Evolutionary conservation across 2,888 invertebrate genomes (phyloP).

Genomic region (Microplitis deprimator): DNA sequence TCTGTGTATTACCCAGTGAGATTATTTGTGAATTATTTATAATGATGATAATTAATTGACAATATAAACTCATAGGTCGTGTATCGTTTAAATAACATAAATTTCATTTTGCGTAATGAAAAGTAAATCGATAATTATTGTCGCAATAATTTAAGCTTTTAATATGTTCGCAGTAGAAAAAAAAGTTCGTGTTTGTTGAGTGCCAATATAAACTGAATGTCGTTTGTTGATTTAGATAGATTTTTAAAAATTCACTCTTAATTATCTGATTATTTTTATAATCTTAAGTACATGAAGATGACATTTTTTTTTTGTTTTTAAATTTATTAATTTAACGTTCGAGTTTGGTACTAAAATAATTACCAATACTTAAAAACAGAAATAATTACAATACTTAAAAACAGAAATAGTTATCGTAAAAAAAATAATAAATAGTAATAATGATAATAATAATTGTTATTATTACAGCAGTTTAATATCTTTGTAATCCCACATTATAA

Average conservation of each 20-base stretch:
- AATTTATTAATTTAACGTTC: too few relatives aligned
- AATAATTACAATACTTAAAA: not conserved
- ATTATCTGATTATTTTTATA: not conserved
- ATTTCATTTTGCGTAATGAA: not conserved
- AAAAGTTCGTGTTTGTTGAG: slow-evolving; percentile 8
- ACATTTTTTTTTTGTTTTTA: too few relatives aligned
- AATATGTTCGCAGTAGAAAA: not conserved
- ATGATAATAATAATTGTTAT: not conserved
- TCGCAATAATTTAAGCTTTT: not conserved
- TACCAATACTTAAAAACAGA: not conserved
- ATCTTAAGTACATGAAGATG: too few relatives aligned
- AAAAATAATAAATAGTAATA: not conserved
- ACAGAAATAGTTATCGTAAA: not conserved
- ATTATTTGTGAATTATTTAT: slow-evolving; percentile 19
- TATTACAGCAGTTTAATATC: not conserved
- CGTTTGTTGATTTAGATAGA: not conserved
- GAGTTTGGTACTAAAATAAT: not conserved
- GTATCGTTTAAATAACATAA: not conserved
- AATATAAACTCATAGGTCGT: not conserved
- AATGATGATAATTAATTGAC: not conserved
- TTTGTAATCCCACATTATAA: not conserved
- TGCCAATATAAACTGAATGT: slow-evolving; percentile 4
- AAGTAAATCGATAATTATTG: not conserved
- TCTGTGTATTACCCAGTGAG: slow-evolving; percentile 14
- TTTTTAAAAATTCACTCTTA: not conserved